These are phyloP conservation scores for Cepaea nemoralis DNA, from an alignment of 1,140 invertebrate species.

Conservation along the genomic window DNA sequence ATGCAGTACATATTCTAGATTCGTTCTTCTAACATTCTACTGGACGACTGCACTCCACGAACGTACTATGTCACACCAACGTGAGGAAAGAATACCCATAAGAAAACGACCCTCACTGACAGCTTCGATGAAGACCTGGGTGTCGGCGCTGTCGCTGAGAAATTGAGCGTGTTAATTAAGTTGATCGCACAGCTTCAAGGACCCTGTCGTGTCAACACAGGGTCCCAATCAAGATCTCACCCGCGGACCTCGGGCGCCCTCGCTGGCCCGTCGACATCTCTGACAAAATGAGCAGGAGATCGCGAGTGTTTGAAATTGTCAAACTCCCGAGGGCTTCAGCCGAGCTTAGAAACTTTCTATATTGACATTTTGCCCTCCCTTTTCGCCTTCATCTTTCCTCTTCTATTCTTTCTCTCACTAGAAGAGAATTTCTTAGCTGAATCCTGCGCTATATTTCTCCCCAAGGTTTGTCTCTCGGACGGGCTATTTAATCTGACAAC, in stretches of 20 bases:
- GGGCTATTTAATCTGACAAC: neutral
- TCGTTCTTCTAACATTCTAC: no score
- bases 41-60: no score
- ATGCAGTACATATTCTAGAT: no score
- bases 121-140: neutral
- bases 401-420: neutral
- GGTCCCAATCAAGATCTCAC: conserved; percentile 33
- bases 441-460: neutral
- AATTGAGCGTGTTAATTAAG: conserved; percentile 41
- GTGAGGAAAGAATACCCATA: no score
- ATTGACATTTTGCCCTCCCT: conserved; percentile 4
- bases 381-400: neutral
- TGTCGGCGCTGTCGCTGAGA: conserved; percentile 11
- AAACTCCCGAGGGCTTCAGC: conserved; percentile 24
- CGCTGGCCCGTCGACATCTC: neutral
- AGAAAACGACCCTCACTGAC: no score
- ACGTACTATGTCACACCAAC: no score
- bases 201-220: conserved; percentile 32
- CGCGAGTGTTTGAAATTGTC: conserved; percentile 18
- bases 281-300: conserved; percentile 28
- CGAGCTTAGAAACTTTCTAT: neutral
- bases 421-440: no score
- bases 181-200: conserved; percentile 21
- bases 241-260: conserved; percentile 14
- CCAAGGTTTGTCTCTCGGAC: neutral